Evolutionary conservation across 2,113 vertebrate species (phyloP), one percentile per base, ranked within the genome.

Genomic region (Microtus richardsoni): DNA sequence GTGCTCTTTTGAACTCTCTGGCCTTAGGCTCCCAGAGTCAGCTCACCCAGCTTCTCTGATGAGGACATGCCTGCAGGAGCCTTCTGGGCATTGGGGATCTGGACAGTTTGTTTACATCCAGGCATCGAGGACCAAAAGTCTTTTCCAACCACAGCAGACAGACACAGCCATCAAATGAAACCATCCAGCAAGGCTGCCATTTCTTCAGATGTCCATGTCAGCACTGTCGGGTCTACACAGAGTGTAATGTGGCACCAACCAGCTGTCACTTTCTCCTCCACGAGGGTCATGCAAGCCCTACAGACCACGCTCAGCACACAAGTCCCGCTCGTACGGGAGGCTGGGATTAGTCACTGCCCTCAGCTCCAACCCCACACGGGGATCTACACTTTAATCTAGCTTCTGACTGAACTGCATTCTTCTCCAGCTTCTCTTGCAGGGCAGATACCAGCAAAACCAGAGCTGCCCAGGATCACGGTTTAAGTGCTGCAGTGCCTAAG

Each of bases 401-500:
- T 91, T 74, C 96, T n/a, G 10, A 39, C 7, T 71, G 54, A 22
- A 52, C 66, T 52, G 60, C 77, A 62, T 41, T 66, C 91, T 66
- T 33, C 52, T 62, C 73, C 60, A 33, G 88, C n/a, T 82, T 49
- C 33, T n/a, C 7, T 91, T 5, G 78, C 52, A 30, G 28, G 83
- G 68, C 79, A 28, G 36, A 49, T 58, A 60, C 54, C 68, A 44
- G 88, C 33, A 79, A 64, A 74, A 41, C 75, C 52, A 26, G 58
- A 22, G 30, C 36, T 14, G 62, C 44, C 58, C 77, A 17, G 49
- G 82, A n/a, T 62, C 84, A 47, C 11, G 22, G 6, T 52, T 78
- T 86, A 92, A 89, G 93, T 85, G 97, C 91, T 36, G 85, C 91
- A 73, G 89, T 74, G 96, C 95, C 95, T 68, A 54, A 79, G 83